A percentile compares a stretch with the other conserved stretches of the same genome.
These are phyloP conservation scores for Trididemnum miniatum DNA, from an alignment of 23 tunicate species.

Conservation along the genomic window DNA sequence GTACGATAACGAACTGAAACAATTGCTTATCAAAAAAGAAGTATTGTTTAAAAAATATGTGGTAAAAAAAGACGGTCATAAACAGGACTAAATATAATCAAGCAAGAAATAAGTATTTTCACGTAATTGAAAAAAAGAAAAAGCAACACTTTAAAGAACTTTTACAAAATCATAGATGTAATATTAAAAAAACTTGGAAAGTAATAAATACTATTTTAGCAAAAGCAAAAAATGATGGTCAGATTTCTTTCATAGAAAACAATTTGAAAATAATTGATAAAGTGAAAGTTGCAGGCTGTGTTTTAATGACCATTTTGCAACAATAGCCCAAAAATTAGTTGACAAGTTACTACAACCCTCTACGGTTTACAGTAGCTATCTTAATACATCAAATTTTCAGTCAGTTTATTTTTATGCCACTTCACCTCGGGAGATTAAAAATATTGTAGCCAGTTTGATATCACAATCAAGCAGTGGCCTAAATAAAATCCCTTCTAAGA, in stretches of 20 bases:
- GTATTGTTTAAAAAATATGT: neutral
- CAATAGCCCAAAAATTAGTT: neutral
- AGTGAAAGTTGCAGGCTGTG: neutral
- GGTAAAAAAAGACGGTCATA: neutral
- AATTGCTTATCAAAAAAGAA: neutral
- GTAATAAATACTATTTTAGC: neutral
- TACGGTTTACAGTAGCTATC: neutral
- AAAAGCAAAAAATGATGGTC: neutral
- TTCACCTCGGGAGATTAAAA: neutral
- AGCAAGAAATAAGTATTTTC: conserved; percentile 5
- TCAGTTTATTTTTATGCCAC: neutral
- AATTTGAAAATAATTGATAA: neutral
- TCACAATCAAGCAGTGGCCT: neutral
- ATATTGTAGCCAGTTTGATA: neutral
- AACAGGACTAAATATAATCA: neutral
- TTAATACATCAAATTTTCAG: no score
- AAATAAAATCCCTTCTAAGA: neutral
- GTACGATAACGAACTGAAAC: neutral
- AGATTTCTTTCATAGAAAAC: no score
- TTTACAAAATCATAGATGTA: neutral
- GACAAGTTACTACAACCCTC: neutral
- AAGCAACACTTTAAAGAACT: neutral
- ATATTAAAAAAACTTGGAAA: neutral
- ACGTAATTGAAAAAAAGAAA: neutral
- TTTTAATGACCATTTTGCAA: conserved; percentile 4